These are phyloP conservation scores for Drepanosiphum platanoidis DNA, from an alignment of 2,888 invertebrate genomes.

Conservation along the genomic window DNA sequence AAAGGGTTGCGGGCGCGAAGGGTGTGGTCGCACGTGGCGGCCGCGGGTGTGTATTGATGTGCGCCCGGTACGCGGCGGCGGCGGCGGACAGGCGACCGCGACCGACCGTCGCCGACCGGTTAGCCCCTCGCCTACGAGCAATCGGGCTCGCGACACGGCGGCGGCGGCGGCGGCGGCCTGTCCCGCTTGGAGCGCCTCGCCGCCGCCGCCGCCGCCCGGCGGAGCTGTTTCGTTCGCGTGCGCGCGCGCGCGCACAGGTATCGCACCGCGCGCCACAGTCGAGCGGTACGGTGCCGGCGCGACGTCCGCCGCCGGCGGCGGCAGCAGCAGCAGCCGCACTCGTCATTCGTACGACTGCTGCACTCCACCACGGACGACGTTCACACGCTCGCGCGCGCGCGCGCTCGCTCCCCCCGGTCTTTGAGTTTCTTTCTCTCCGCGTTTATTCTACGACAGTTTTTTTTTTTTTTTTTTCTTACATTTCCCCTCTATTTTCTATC, in stretches of 20 bases:
- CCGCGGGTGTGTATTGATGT: constrained; percentile 59
- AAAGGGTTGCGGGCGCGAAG: constrained; percentile 60
- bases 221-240: not conserved
- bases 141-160: constrained; percentile 8
- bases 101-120: constrained; percentile 25
- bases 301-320: constrained; percentile 32
- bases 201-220: constrained; percentile 5
- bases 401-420: not conserved
- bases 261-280: constrained; percentile 53
- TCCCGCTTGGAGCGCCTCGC: constrained; percentile 35
- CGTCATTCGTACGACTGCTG: constrained; percentile 55
- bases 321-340: no score
- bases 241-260: constrained; percentile 55
- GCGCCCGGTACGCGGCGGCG: constrained; percentile 29
- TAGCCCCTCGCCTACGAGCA: not conserved
- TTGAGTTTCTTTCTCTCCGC: not conserved
- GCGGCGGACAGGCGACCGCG: constrained; percentile 7
- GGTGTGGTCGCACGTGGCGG: constrained; percentile 62
- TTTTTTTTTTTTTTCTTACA: not conserved
- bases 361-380: not conserved
- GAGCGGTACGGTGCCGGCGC: constrained; percentile 26
- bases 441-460: no score
- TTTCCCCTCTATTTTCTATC: no score
- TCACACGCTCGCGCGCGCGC: not conserved
- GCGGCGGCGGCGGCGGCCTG: not conserved